phyloP scores from a whole-genome alignment of 1,140 invertebrate genomes.

The Rhynchophorus ferrugineus region DNA sequence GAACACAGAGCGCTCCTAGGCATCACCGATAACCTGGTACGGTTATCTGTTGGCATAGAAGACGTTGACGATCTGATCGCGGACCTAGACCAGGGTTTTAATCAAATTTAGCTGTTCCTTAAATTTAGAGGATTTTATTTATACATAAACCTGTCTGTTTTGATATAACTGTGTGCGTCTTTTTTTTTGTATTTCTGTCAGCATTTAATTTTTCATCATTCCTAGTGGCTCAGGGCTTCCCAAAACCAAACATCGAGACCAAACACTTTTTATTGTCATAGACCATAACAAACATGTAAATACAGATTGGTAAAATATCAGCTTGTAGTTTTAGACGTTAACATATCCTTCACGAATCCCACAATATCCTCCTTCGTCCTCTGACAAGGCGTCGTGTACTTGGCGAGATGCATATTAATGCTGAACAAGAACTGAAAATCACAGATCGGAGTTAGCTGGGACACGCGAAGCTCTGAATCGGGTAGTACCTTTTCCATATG shows the following conservation, averaged over 20 bases:
- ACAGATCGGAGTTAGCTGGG: conserved; percentile 3
- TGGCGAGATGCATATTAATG: conserved; percentile 37
- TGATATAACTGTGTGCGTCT: no score
- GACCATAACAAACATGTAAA: no score
- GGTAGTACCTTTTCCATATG: conserved; percentile 35
- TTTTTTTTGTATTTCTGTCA: no score
- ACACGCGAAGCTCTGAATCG: not conserved
- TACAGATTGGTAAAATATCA: no score
- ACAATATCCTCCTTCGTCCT: no score
- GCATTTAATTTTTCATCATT: conserved; percentile 8
- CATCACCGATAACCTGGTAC: conserved; percentile 79
- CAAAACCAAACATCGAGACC: no score
- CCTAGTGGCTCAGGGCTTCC: not conserved
- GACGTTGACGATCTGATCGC: conserved; percentile 75
- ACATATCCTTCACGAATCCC: no score
- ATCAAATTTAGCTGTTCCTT: not conserved
- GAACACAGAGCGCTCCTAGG: conserved; percentile 66
- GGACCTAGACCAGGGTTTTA: conserved; percentile 80
- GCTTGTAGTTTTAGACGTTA: no score
- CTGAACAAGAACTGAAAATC: conserved; percentile 34
- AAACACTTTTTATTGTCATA: no score
- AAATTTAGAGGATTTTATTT: not conserved
- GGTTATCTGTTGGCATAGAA: conserved; percentile 90
- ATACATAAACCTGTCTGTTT: not conserved
- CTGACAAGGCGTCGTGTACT: conserved; percentile 29